Evolutionary conservation across 1,140 invertebrate genomes (phyloP), one percentile per base, ranked within the genome.

Genomic region (Drosophila murphyi): DNA sequence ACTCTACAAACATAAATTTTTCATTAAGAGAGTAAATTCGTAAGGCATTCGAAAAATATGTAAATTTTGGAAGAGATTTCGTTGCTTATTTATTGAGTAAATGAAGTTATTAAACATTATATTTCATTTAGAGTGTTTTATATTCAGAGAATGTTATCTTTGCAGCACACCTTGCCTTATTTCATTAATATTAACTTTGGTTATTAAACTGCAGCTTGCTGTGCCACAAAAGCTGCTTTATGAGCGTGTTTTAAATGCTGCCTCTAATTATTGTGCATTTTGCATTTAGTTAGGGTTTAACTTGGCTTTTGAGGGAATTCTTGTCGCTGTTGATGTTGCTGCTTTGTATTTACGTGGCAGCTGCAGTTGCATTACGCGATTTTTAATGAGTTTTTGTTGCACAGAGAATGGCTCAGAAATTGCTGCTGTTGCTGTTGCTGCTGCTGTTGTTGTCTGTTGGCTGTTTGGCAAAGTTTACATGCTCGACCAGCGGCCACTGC

Each of bases 311-410:
- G 28, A 28, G 7, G 2, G 8, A 20, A 20, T 20, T 6, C n/a
- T 20, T 7, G 10, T 2, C 4, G 59, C n/a, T 51, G n/a, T n/a
- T 56, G 34, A 20, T 41, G 20, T 57, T 2, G 8, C 20, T 45
- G 71, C 71, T 70, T 81, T 54, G 75, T 87, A 82, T 80, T 86
- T 82, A 82, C 75, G 82, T 72, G 72, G 61, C 68, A 77, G 67
- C 76, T 89, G 61, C 72, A 73, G 74, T 73, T 85, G 86, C 80
- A 88, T 72, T 88, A 82, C 78, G 83, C 80, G 51, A 60, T 76
- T 87, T 87, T 87, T 87, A 87, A 87, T 87, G 82, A 87, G 83
- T 87, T 87, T 86, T 87, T 88, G 80, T 80, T 85, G 82, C 65
- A 54, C 50, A 52, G 35, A 67, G 59, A 59, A 65, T 35, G 52